These are phyloP conservation scores for Cyclopterus lumpus DNA, from an alignment of 2,797 vertebrate species.

Conservation along the genomic window DNA sequence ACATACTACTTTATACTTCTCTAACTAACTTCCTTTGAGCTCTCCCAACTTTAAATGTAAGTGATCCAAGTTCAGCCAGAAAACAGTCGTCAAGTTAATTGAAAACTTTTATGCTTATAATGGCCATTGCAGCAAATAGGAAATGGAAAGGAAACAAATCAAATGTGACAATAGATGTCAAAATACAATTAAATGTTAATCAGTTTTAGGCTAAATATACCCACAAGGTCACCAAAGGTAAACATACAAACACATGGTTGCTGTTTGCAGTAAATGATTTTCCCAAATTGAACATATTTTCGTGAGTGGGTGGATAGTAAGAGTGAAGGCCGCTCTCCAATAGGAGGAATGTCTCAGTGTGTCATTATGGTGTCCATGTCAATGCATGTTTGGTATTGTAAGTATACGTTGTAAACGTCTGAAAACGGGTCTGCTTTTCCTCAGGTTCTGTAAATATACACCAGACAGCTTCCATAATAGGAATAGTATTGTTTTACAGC, in stretches of 20 bases:
- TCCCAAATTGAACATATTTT: slow-evolving; percentile 19
- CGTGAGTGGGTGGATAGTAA: slow-evolving; percentile 38
- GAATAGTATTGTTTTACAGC: slow-evolving; percentile 72
- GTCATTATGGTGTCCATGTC: slow-evolving; percentile 76
- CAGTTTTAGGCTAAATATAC: neutral
- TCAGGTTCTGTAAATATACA: slow-evolving; percentile 73
- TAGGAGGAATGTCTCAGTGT: slow-evolving; percentile 71
- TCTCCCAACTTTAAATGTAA: neutral
- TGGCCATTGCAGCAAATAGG: neutral
- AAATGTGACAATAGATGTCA: neutral
- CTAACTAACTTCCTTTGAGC: neutral
- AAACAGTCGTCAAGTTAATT: slow-evolving; percentile 6
- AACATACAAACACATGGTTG: neutral
- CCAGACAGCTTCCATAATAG: slow-evolving; percentile 59
- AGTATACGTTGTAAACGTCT: slow-evolving; percentile 77
- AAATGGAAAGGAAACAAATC: neutral
- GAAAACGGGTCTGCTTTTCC: slow-evolving; percentile 58
- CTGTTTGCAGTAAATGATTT: slow-evolving; percentile 22
- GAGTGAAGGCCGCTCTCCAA: slow-evolving; percentile 55
- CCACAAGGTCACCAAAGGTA: neutral
- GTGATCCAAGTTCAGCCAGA: neutral
- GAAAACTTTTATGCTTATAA: neutral
- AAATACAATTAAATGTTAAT: neutral
- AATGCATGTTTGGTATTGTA: slow-evolving; percentile 76
- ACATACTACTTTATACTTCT: neutral